Evolutionary conservation across 2,797 vertebrate genomes (phyloP).

Genomic region (Pteropus rufus): DNA sequence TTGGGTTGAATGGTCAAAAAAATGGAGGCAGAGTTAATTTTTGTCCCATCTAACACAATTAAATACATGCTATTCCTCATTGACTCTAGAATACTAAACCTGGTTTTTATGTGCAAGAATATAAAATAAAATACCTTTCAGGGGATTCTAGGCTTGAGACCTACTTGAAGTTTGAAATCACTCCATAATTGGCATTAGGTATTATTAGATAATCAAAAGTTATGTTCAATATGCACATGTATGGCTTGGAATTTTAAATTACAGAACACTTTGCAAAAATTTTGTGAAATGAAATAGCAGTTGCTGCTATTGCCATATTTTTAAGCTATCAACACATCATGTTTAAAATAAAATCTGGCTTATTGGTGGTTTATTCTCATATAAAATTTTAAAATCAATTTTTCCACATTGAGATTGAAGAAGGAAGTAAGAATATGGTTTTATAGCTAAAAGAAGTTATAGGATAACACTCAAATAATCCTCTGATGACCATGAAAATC

Average conservation of each 20-base stretch:
- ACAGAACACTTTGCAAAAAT: neutral
- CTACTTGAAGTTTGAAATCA: neutral
- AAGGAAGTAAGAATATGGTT: neutral
- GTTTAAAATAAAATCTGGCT: neutral
- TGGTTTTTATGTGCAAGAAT: neutral
- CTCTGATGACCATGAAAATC: slow-evolving; percentile 58
- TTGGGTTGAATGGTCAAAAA: neutral
- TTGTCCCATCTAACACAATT: neutral
- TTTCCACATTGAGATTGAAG: slow-evolving; percentile 1
- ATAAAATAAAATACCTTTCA: slow-evolving; percentile 19
- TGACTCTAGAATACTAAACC: neutral
- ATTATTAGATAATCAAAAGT: slow-evolving; percentile 8
- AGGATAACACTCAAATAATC: slow-evolving; percentile 25
- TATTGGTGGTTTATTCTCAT: neutral
- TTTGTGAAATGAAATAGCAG: neutral
- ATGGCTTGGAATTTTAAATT: neutral
- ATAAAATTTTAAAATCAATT: slow-evolving; percentile 15
- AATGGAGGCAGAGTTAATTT: neutral
- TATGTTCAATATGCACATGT: neutral
- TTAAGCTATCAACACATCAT: neutral
- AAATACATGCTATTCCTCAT: neutral
- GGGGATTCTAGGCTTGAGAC: neutral
- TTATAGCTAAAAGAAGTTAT: fast-evolving
- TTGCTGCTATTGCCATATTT: neutral
- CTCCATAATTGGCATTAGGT: neutral